Percentiles rank a stretch among this genome's conserved stretches.
These are phyloP conservation scores for Odontophorus gujanensis DNA, from an alignment of 2,113 vertebrate species.

Conservation along the genomic window DNA sequence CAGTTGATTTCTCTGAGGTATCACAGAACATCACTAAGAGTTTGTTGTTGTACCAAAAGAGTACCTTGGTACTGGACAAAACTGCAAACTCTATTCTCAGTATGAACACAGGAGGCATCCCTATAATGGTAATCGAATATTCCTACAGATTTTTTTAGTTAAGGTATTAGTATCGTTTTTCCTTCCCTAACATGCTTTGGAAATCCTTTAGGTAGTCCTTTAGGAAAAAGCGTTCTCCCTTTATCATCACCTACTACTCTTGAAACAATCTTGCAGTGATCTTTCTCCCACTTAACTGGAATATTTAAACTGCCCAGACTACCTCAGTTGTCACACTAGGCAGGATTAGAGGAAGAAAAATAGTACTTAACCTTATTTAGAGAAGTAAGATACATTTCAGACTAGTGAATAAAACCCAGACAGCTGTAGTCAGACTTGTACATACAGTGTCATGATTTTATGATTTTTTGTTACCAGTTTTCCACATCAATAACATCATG, in stretches of 20 bases:
- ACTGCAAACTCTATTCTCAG: neutral
- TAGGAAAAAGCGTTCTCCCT: neutral
- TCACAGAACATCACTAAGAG: rapidly evolving
- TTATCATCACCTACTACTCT: neutral
- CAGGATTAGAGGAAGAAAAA: constrained; percentile 56
- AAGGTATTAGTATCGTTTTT: neutral
- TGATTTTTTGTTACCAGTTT: too few relatives aligned
- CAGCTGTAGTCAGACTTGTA: neutral
- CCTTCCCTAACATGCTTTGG: neutral
- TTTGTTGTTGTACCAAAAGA: rapidly evolving
- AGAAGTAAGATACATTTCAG: constrained; percentile 4
- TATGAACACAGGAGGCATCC: neutral
- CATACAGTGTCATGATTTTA: neutral
- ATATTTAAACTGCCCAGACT: constrained; percentile 27
- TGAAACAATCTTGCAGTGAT: neutral
- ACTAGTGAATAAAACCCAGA: neutral
- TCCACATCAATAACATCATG: too few relatives aligned
- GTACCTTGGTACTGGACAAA: neutral
- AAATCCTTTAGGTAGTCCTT: neutral
- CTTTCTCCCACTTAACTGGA: constrained; percentile 43
- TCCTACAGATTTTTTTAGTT: neutral
- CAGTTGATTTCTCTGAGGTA: neutral
- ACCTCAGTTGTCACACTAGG: neutral
- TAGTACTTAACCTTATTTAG: constrained; percentile 37
- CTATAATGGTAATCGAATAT: neutral